These are phyloP conservation scores for Vipera latastei DNA, from an alignment of 2,797 vertebrate species.

Conservation along the genomic window DNA sequence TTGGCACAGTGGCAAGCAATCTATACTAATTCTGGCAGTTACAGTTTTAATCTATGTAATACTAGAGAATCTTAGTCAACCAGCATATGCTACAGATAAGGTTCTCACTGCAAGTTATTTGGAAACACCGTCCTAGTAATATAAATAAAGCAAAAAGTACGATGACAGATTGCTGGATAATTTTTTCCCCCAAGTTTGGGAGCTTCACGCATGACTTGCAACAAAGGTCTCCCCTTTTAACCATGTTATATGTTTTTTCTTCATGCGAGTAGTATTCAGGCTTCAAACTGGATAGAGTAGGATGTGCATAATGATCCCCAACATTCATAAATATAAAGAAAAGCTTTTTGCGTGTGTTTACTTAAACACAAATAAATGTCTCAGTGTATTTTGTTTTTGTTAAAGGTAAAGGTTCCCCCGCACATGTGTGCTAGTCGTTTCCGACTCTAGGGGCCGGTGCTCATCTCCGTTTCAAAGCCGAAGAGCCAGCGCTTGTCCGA, in stretches of 20 bases:
- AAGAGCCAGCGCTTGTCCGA: too few relatives aligned
- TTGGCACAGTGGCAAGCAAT: slow-evolving; percentile 21
- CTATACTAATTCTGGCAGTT: slow-evolving; percentile 30
- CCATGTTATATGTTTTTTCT: background rate
- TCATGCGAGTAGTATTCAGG: background rate
- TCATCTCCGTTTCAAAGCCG: too few relatives aligned
- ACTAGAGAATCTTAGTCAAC: slow-evolving; percentile 24
- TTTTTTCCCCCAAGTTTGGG: background rate
- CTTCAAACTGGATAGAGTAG: background rate
- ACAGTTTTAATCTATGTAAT: background rate
- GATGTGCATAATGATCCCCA: background rate
- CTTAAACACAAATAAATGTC: background rate
- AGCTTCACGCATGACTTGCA: background rate
- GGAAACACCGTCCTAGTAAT: background rate
- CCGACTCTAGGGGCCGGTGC: too few relatives aligned
- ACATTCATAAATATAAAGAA: background rate
- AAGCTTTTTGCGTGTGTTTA: background rate
- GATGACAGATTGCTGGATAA: background rate
- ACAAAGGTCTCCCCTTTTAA: background rate
- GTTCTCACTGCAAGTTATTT: slow-evolving; percentile 6
- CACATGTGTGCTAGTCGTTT: too few relatives aligned
- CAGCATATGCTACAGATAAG: background rate
- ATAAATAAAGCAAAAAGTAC: background rate
- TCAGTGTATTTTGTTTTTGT: background rate
- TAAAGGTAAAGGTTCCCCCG: too few relatives aligned